These are phyloP conservation scores for Petrolisthes manimaculis DNA, from an alignment of 2,888 invertebrate species.

Conservation along the genomic window DNA sequence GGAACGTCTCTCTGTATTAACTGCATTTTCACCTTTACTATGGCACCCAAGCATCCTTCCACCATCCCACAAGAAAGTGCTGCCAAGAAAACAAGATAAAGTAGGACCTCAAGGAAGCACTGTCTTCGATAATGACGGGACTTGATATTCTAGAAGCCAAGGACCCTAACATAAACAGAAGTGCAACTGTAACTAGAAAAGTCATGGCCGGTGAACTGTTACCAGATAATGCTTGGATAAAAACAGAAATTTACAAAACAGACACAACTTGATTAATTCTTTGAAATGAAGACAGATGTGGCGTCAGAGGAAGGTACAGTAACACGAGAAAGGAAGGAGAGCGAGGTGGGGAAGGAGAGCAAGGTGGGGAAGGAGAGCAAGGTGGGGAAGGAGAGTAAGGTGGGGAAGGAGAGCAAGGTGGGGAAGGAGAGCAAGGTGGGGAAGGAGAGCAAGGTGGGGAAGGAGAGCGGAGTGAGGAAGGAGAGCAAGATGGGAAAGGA, in stretches of 20 bases:
- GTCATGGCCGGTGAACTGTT: conserved; percentile 16
- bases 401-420: background rate
- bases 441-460: no score
- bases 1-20: background rate
- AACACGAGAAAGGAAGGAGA: no score
- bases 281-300: no score
- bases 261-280: no score
- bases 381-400: no score
- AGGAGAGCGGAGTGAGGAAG: conserved; percentile 11
- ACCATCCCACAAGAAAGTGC: background rate
- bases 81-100: no score
- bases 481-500: background rate
- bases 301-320: no score
- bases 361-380: no score
- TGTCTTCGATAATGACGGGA: conserved; percentile 16
- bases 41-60: conserved; percentile 1
- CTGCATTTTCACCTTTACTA: conserved; percentile 1
- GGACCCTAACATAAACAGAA: conserved; percentile 26
- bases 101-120: conserved; percentile 14
- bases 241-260: no score
- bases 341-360: no score
- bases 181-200: conserved; percentile 23
- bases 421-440: no score
- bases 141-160: conserved; percentile 30
- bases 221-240: conserved; percentile 1